Percentiles rank a stretch among this genome's conserved stretches.
These are phyloP conservation scores for Oceanites oceanicus DNA, from an alignment of 2,113 vertebrate genomes.

Conservation along the genomic window DNA sequence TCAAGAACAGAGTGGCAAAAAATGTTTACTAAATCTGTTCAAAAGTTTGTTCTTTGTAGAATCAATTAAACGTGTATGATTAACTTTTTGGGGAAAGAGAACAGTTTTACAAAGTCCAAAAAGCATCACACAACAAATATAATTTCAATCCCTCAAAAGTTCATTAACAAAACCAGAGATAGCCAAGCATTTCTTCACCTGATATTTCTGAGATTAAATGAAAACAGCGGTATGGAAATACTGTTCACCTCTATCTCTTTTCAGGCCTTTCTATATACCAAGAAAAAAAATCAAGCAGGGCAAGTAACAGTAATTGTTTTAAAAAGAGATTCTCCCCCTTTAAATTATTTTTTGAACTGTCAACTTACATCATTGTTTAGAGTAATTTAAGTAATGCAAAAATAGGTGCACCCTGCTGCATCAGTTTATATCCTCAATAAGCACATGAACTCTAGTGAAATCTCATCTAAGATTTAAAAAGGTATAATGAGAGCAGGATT, in stretches of 20 bases:
- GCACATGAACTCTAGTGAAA: not conserved
- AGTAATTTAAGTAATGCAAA: constrained; percentile 25
- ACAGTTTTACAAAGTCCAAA: not conserved
- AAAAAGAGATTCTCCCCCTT: not conserved
- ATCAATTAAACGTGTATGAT: not conserved
- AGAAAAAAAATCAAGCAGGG: not conserved
- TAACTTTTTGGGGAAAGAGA: not conserved
- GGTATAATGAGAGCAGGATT: constrained; percentile 7
- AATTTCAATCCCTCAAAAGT: not conserved
- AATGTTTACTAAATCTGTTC: not conserved
- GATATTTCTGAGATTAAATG: not conserved
- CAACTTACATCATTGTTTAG: not conserved
- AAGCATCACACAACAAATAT: not conserved
- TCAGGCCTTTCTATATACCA: not conserved
- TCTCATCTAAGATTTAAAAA: not conserved
- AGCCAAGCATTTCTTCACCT: not conserved
- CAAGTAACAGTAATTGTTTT: not conserved
- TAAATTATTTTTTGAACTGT: not conserved
- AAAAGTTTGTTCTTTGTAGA: not conserved
- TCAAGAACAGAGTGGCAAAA: not conserved
- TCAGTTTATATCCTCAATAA: not conserved
- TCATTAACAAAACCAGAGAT: not conserved
- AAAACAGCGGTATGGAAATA: not conserved
- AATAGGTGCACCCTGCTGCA: not conserved
- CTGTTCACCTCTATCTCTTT: not conserved